Evolutionary conservation across 2,888 invertebrate species (phyloP).

Genomic region (Petrophora chlorosata): DNA sequence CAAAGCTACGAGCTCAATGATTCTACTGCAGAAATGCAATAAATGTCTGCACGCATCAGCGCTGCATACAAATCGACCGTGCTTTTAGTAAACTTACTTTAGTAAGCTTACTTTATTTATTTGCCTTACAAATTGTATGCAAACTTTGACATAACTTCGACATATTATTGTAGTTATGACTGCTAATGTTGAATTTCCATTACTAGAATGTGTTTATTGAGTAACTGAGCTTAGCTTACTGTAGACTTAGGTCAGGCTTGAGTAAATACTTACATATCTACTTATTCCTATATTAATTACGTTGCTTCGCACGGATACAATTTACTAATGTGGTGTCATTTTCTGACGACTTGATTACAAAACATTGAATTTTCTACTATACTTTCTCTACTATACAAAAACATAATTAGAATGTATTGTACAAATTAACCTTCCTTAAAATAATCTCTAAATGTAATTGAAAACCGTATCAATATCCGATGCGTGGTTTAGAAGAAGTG

Average conservation of each 20-base stretch:
- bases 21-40: constrained; percentile 53
- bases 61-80: constrained; percentile 67
- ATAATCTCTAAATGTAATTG: too few species aligned
- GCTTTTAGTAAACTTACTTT: constrained; percentile 47
- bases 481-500: too few species aligned
- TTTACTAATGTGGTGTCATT: too few species aligned
- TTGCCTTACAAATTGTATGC: constrained; percentile 39
- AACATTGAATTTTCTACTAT: too few species aligned
- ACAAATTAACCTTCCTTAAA: too few species aligned
- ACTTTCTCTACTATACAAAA: too few species aligned
- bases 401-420: too few species aligned
- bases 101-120: constrained; percentile 48
- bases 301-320: too few species aligned
- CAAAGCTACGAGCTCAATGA: constrained; percentile 51
- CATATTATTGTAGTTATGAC: constrained; percentile 30
- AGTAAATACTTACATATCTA: constrained; percentile 5
- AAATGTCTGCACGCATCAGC: constrained; percentile 59
- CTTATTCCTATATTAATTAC: too few species aligned
- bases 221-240: constrained; percentile 18
- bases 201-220: constrained; percentile 33
- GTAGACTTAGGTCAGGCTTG: too few species aligned
- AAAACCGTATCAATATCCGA: too few species aligned
- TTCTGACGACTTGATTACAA: too few species aligned
- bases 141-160: constrained; percentile 42
- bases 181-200: constrained; percentile 36